Base-by-base conservation (phyloP, 2,797 vertebrate species). In the Benthosema pterotum region DNA sequence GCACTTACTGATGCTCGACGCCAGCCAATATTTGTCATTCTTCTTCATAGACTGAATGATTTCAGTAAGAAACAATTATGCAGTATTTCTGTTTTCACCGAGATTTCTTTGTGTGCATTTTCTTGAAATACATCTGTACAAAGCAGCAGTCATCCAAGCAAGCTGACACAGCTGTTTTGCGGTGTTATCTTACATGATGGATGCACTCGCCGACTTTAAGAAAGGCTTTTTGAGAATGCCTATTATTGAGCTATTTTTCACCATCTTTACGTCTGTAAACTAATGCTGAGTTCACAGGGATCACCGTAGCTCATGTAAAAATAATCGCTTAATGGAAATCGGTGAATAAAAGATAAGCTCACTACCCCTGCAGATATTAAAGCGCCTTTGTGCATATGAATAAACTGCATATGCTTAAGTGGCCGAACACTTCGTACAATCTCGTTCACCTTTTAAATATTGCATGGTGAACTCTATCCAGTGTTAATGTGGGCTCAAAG, bases 141-240 rank as follows among this genome's bases (percentile, higher is more conserved):
- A 77, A 71, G 74, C 83, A 69, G 80, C 78, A 68, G 76, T 47
- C 57, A 80, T 82, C 75, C 79, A 55, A 76, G 61, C 58, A 67
- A 79, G 87, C 87, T 87, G 83, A 88, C 65, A 43, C 85, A 81
- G 85, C 82, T 69, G 70, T 87, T 83, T 67, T 61, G 66, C 3
- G 75, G 85, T 84, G 88, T 91, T 83, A 82, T 85, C 78, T 85
- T 87, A 85, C 89, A 82, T 83, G 87, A 90, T 86, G 85, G 81
- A 89, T 88, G 81, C 80, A n/a, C 75, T 88, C 75, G 72, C 72
- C 84, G 78, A 80, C 77, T 79, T 83, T 79, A 71, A 68, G 69
- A 72, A 75, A 73, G 69, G 66, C 79, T 25, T 25, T 87, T 85
- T 85, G 75, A 82, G 80, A 88, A 82, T 74, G 74, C 65, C 68